Percentiles rank a stretch among this genome's conserved stretches.
phyloP scores from a whole-genome alignment of 2,888 invertebrate species.

The Acanthosepion esculentum region DNA sequence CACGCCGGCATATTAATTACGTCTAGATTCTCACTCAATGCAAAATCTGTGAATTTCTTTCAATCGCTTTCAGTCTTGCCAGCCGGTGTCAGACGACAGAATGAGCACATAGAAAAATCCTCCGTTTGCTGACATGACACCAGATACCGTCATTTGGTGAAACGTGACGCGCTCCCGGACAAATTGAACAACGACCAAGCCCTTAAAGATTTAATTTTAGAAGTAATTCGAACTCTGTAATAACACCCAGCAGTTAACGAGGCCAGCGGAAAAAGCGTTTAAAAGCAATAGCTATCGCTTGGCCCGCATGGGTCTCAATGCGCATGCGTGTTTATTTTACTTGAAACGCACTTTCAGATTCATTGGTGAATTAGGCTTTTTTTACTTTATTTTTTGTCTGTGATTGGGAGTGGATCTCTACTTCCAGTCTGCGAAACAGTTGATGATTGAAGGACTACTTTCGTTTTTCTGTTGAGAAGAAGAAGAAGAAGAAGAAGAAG shows the following conservation, averaged over 20 bases:
- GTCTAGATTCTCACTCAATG: not conserved
- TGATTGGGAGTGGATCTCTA: too few species aligned
- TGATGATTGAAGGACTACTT: too few species aligned
- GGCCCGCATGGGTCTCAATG: not conserved
- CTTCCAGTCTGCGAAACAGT: too few species aligned
- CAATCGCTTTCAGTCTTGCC: not conserved
- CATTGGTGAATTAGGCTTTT: not conserved
- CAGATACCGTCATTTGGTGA: constrained; percentile 8
- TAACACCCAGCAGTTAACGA: not conserved
- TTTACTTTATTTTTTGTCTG: too few species aligned
- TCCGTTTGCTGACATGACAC: not conserved
- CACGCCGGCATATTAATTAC: not conserved
- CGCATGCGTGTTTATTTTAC: not conserved
- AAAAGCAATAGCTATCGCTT: not conserved
- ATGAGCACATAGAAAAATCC: not conserved
- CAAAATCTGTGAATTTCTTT: not conserved
- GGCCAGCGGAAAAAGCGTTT: not conserved
- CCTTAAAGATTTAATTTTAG: constrained; percentile 11
- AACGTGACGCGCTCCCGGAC: constrained; percentile 20
- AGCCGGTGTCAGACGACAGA: not conserved
- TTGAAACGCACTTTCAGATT: not conserved
- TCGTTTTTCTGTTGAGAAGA: too few species aligned
- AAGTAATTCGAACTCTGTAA: constrained; percentile 6
- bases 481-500: too few species aligned
- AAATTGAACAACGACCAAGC: not conserved